These are phyloP conservation scores for Reticulitermes lucifugus DNA, from an alignment of 2,888 invertebrate genomes.

Conservation along the genomic window DNA sequence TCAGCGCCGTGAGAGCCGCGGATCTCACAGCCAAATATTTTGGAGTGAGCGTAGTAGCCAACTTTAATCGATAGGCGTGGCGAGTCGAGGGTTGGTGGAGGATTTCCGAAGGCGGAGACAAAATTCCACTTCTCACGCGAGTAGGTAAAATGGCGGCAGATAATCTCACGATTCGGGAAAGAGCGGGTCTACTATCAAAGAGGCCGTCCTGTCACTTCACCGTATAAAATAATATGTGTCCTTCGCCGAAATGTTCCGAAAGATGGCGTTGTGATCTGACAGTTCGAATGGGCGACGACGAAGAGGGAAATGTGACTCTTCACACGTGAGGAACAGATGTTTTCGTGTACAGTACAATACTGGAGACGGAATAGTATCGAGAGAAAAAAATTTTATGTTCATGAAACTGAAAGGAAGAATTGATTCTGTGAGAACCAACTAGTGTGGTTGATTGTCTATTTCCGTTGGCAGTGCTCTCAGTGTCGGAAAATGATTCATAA, in stretches of 20 bases:
- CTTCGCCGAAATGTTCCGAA: constrained; percentile 37
- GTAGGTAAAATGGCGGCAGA: constrained; percentile 51
- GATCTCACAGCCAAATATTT: neutral
- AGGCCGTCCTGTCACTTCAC: constrained; percentile 3
- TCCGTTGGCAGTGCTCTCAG: too few relatives aligned
- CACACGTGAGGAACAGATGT: too few relatives aligned
- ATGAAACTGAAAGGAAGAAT: too few relatives aligned
- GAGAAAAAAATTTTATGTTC: too few relatives aligned
- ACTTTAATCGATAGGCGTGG: constrained; percentile 10
- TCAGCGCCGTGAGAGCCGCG: too few relatives aligned
- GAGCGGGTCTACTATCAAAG: constrained; percentile 37
- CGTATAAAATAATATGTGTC: constrained; percentile 23
- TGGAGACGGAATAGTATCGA: too few relatives aligned
- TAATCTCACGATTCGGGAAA: constrained; percentile 33
- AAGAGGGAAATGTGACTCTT: constrained; percentile 19
- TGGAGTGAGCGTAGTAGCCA: neutral
- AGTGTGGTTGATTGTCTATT: too few relatives aligned
- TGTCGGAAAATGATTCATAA: too few relatives aligned
- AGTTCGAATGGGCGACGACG: neutral
- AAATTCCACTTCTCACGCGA: constrained; percentile 19
- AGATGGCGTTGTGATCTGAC: constrained; percentile 43
- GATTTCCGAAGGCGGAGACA: constrained; percentile 7
- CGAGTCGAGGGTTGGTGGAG: constrained; percentile 4
- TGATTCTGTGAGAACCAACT: too few relatives aligned
- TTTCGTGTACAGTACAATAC: too few relatives aligned